A percentile compares a stretch with the other conserved stretches of the same genome.
Evolutionary conservation across 2,888 invertebrate genomes (phyloP).

Genomic region (Steinernema hermaphroditum): DNA sequence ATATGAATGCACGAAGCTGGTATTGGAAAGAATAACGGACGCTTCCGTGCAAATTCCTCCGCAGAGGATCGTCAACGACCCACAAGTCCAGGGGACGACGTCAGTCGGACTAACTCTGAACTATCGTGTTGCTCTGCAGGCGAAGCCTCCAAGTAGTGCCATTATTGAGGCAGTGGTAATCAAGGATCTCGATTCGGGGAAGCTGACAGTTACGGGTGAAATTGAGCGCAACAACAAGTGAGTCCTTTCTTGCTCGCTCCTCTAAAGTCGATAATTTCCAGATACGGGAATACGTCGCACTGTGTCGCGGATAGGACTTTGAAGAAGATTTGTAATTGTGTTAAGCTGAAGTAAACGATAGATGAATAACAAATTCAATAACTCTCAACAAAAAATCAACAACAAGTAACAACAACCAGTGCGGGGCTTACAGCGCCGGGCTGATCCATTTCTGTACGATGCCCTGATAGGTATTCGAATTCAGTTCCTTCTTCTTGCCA

Average conservation of each 20-base stretch:
- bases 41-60: slow-evolving; percentile 40
- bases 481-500: slow-evolving; percentile 25
- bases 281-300: slow-evolving; percentile 53
- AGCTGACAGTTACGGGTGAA: slow-evolving; percentile 46
- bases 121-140: slow-evolving; percentile 45
- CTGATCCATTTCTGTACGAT: slow-evolving; percentile 14
- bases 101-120: slow-evolving; percentile 35
- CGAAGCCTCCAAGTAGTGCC: slow-evolving; percentile 45
- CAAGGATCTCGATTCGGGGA: slow-evolving; percentile 42
- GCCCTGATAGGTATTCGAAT: slow-evolving; percentile 5
- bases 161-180: slow-evolving; percentile 46
- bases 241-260: background rate
- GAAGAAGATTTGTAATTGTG: slow-evolving; percentile 53
- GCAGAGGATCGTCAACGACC: slow-evolving; percentile 37
- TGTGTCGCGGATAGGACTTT: slow-evolving; percentile 50
- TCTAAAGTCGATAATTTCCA: too few relatives aligned
- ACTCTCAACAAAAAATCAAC: slow-evolving; percentile 15
- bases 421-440: background rate
- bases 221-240: slow-evolving; percentile 54
- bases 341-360: slow-evolving; percentile 30
- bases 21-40: slow-evolving; percentile 31
- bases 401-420: background rate
- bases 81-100: slow-evolving; percentile 35
- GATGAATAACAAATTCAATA: background rate
- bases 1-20: slow-evolving; percentile 32